Percentiles rank a stretch among this genome's conserved stretches.
Conservation (phyloP, 2,888 invertebrate species). For the Protonemura montana region DNA sequence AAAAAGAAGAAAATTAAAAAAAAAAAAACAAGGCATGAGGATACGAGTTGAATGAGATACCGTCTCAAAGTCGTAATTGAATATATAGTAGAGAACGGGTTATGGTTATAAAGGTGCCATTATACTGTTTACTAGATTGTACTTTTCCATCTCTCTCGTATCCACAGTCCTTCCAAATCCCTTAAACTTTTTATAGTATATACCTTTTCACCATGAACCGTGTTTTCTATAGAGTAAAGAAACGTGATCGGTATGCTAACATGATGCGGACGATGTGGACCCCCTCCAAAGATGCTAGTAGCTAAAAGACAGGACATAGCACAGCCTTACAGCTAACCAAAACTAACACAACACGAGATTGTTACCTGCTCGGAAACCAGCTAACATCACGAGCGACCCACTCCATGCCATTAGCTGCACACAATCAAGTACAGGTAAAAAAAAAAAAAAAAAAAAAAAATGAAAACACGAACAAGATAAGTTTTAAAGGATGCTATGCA, state of each 20-base stretch:
- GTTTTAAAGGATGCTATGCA: conserved; percentile 15
- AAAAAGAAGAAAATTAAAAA: not conserved
- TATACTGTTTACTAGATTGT: conserved; percentile 32
- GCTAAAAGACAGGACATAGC: conserved; percentile 40
- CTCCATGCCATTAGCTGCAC: conserved; percentile 27
- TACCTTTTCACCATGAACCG: conserved; percentile 43
- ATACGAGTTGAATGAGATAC: not conserved
- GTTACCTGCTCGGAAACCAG: conserved; percentile 38
- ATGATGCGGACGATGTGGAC: conserved; percentile 18
- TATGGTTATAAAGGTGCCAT: conserved; percentile 23
- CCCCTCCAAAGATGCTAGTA: conserved; percentile 41
- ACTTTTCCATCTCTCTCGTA: conserved; percentile 35
- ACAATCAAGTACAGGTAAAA: conserved; percentile 16
- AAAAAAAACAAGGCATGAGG: not conserved
- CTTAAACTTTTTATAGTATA: conserved; percentile 39
- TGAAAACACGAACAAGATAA: not conserved
- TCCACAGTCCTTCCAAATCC: conserved; percentile 32
- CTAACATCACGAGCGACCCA: conserved; percentile 39
- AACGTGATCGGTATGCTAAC: conserved; percentile 46
- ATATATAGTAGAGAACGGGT: conserved; percentile 1
- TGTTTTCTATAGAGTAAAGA: conserved; percentile 43
- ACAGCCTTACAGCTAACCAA: conserved; percentile 31
- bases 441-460: not conserved
- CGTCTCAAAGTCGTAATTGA: conserved; percentile 9
- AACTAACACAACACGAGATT: conserved; percentile 26